Evolutionary conservation across 2,888 invertebrate species (phyloP), one percentile per base, ranked within the genome.

Genomic region (Drosophila mulleri): DNA sequence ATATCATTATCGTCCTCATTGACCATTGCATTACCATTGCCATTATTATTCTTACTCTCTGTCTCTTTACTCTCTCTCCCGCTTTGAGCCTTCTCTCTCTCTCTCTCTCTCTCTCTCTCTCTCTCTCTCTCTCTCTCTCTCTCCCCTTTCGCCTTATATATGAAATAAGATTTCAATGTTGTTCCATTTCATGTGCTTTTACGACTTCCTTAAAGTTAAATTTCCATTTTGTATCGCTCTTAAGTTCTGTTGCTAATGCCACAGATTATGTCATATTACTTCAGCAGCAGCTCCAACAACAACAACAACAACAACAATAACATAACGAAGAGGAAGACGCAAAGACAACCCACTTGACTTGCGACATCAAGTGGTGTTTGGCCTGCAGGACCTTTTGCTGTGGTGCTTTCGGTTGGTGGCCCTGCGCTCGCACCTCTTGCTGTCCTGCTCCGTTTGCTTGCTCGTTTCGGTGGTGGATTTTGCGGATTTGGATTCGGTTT

Each of bases 331-430:
- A 53, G 48, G 64, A 67, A 60, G 64, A 71, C n/a, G n/a, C 47
- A 23, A 63, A 64, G 61, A 44, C 75, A 63, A 48, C 57, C 61
- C 86, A 89, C 90, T 90, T 89, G 90, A 90, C 90, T 89, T 91
- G 80, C 90, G 90, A 80, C 41, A 35, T 62, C 8, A 41, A 70
- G 56, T 67, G 54, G 66, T 75, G 74, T 80, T 80, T 78, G 75
- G 76, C 14, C 32, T 20, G 18, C 50, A 14, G 50, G 29, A 50
- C 48, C 48, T 50, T 2, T 9, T 12, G 29, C 48, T 80, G 59
- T 75, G 71, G 45, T 47, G 56, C 3, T 11, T 29, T 29, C n/a
- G 29, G 26, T 47, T 16, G 60, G 52, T 35, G 56, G 32, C 45
- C 50, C 50, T 53, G 62, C 42, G 57, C 50, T 53, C 29, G 70